A percentile compares a stretch with the other conserved stretches of the same genome.
Conservation (phyloP, 2,888 invertebrate species). For the Clunio marinus region DNA sequence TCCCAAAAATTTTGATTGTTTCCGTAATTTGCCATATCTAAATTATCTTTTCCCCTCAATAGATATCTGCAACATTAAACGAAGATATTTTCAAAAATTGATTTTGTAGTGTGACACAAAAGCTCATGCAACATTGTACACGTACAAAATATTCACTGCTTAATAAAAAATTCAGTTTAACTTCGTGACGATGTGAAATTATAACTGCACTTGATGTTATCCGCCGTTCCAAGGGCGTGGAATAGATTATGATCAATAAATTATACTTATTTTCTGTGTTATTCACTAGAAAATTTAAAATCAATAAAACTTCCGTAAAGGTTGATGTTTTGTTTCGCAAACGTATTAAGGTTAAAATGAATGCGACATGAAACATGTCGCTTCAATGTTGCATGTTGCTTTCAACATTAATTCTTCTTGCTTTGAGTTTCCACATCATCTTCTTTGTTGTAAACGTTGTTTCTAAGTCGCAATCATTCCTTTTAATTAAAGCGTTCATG, state of each 20-base stretch:
- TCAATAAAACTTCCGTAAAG: not conserved
- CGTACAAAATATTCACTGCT: conserved; percentile 21
- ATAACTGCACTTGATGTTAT: not conserved
- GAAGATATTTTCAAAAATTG: conserved; percentile 1
- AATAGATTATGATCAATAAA: not conserved
- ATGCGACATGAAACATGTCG: not conserved
- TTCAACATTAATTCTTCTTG: too few relatives aligned
- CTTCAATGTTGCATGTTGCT: not conserved
- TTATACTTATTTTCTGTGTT: not conserved
- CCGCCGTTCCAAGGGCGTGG: too few relatives aligned
- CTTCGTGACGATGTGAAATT: not conserved
- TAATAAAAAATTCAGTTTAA: not conserved
- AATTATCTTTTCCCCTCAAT: not conserved
- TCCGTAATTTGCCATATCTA: conserved; percentile 13
- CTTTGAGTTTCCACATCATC: too few relatives aligned
- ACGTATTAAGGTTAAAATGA: not conserved
- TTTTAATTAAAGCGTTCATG: too few relatives aligned
- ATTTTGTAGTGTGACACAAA: not conserved
- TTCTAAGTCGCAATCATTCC: too few relatives aligned
- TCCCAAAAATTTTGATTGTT: conserved; percentile 28
- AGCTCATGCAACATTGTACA: conserved; percentile 11
- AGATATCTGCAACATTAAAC: not conserved
- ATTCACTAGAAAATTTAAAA: not conserved
- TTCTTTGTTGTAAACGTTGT: too few relatives aligned
- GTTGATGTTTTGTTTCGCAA: not conserved